Conservation (phyloP, 2,113 vertebrate species). For the Macrotis lagotis region DNA sequence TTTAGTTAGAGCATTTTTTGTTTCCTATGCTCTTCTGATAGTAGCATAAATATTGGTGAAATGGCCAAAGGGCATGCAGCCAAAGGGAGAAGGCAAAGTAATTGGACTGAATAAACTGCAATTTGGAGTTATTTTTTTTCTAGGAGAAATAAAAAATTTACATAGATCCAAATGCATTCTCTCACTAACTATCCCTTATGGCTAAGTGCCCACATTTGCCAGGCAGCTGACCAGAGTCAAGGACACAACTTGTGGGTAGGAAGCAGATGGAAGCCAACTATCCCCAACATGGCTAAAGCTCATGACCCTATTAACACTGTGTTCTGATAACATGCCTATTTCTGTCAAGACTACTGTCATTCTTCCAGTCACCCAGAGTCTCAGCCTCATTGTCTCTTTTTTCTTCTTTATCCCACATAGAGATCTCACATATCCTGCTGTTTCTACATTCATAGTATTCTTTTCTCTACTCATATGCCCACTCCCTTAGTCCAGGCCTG, state of each 20-base stretch:
- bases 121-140: background rate
- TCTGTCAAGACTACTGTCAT: background rate
- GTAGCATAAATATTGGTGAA: background rate
- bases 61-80: background rate
- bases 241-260: background rate
- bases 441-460: background rate
- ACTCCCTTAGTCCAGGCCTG: background rate
- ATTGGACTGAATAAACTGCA: background rate
- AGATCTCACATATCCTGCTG: background rate
- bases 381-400: background rate
- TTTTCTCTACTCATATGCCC: background rate
- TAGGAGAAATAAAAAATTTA: background rate
- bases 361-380: background rate
- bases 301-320: background rate
- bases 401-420: background rate
- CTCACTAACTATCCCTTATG: background rate
- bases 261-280: background rate
- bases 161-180: background rate
- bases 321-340: background rate
- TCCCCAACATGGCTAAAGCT: background rate
- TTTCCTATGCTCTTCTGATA: background rate
- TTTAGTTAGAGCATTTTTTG: background rate
- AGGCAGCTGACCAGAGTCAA: background rate
- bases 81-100: slow-evolving; percentile 1
- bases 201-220: background rate